These are phyloP conservation scores for Oreotrochilus melanogaster DNA, from an alignment of 2,113 vertebrate genomes.

Conservation along the genomic window DNA sequence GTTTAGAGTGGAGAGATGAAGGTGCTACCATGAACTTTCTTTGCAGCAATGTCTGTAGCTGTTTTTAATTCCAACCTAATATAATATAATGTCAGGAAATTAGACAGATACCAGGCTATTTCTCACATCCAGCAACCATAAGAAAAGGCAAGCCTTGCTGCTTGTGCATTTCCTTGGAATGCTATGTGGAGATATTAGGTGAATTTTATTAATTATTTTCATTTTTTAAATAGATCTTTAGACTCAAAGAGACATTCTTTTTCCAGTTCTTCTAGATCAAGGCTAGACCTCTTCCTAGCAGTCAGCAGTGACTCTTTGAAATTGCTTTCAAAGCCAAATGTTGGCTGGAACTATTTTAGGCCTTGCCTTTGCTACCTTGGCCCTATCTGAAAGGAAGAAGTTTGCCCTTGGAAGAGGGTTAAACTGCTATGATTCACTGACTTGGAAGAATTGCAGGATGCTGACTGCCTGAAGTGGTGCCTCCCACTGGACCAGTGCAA, in stretches of 20 bases:
- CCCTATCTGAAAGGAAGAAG: slow-evolving; percentile 77
- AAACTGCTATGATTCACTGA: slow-evolving; percentile 80
- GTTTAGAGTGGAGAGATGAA: not conserved
- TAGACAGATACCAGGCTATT: not conserved
- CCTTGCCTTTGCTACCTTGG: slow-evolving; percentile 69
- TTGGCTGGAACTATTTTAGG: slow-evolving; percentile 77
- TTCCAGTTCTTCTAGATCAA: slow-evolving; percentile 46
- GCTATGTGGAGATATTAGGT: not conserved
- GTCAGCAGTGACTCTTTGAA: not conserved
- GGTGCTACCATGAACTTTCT: not conserved
- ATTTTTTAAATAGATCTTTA: not conserved
- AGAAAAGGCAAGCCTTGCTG: not conserved
- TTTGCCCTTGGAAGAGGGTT: slow-evolving; percentile 80
- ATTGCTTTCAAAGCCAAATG: slow-evolving; percentile 65
- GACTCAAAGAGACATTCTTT: not conserved
- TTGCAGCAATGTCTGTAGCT: not conserved
- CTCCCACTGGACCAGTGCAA: slow-evolving; percentile 71
- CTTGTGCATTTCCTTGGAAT: not conserved
- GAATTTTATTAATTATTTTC: not conserved
- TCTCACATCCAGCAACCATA: not conserved
- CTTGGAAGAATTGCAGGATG: slow-evolving; percentile 84
- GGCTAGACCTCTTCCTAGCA: slow-evolving; percentile 9
- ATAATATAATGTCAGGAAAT: not conserved
- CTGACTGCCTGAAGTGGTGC: slow-evolving; percentile 74
- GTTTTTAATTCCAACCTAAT: not conserved